Evolutionary conservation across 2,797 vertebrate species (phyloP).

Genomic region (Lepilemur septentrionalis): DNA sequence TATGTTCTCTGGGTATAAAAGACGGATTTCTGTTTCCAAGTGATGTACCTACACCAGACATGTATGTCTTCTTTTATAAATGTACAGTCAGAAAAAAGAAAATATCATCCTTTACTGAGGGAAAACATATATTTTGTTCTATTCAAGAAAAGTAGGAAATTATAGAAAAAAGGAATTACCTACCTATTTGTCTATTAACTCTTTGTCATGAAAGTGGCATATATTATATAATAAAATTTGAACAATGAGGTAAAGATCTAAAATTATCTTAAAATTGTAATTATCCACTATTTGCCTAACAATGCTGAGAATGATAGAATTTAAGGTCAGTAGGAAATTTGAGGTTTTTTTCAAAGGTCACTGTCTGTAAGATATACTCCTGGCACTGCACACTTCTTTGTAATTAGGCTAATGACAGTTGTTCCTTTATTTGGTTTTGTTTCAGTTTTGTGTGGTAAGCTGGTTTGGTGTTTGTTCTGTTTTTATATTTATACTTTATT

Average conservation of each 20-base stretch:
- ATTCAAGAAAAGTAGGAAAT: background rate
- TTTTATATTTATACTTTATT: background rate
- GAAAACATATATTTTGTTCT: background rate
- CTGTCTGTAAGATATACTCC: background rate
- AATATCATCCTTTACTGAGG: background rate
- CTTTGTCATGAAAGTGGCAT: background rate
- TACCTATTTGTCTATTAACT: background rate
- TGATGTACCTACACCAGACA: fast-evolving
- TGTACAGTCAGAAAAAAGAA: background rate
- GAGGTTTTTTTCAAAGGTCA: background rate
- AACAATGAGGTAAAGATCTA: background rate
- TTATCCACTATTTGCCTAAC: background rate
- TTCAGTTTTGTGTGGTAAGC: background rate
- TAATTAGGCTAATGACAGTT: background rate
- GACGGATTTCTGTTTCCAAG: background rate
- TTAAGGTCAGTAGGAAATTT: background rate
- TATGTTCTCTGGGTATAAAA: background rate
- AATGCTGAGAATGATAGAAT: background rate
- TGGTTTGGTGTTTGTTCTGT: background rate
- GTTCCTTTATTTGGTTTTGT: background rate
- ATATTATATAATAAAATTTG: background rate
- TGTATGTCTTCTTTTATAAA: background rate
- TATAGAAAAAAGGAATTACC: background rate
- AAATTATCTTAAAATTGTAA: background rate
- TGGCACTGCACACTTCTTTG: background rate